Conservation (phyloP, 2,888 invertebrate species). For the Troides aeacus region DNA sequence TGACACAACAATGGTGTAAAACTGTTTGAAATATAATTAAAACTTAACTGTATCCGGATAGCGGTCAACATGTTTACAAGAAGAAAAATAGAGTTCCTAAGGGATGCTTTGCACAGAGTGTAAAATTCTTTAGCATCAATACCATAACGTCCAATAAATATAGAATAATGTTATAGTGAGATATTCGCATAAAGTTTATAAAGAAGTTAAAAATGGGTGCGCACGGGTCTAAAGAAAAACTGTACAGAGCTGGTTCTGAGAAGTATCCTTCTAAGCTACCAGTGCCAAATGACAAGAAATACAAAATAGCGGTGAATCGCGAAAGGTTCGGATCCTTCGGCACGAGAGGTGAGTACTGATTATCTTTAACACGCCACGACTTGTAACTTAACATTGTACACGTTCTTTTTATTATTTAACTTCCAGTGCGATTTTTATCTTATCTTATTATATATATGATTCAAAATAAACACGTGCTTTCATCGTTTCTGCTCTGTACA, state of each 20-base stretch:
- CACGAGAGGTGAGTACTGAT: conserved; percentile 79
- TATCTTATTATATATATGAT: background rate
- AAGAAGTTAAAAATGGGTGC: conserved; percentile 83
- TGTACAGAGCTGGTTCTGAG: conserved; percentile 83
- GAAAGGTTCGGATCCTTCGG: conserved; percentile 86
- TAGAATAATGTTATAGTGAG: conserved; percentile 32
- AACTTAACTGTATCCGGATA: background rate
- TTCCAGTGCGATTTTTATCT: background rate
- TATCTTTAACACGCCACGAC: background rate
- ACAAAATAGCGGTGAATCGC: conserved; percentile 81
- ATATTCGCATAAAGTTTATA: conserved; percentile 60
- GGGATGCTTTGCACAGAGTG: background rate
- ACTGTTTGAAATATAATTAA: background rate
- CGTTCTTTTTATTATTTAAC: background rate
- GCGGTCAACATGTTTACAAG: conserved; percentile 19
- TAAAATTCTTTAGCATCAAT: background rate
- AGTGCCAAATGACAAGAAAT: conserved; percentile 79
- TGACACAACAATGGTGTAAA: conserved; percentile 18
- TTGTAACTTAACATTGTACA: background rate
- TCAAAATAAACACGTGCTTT: too few relatives aligned
- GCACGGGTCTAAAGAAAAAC: conserved; percentile 88
- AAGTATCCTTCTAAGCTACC: conserved; percentile 79
- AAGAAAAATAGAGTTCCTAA: conserved; percentile 7
- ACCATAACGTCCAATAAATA: conserved; percentile 16
- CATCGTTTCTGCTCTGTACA: too few relatives aligned